These are phyloP conservation scores for Apotomis turbidana DNA, from an alignment of 2,888 invertebrate species.

Conservation along the genomic window DNA sequence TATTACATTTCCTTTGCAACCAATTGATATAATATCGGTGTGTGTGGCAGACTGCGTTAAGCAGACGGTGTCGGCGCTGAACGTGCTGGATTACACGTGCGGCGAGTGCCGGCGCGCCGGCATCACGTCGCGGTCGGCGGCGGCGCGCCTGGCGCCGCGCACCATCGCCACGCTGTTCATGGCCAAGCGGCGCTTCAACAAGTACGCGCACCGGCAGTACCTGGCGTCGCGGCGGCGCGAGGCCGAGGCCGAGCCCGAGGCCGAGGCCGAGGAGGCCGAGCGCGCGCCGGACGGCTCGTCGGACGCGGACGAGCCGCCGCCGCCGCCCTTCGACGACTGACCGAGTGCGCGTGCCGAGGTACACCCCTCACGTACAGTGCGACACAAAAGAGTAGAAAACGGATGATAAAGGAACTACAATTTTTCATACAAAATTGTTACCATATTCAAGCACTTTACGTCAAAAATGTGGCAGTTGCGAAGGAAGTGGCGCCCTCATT, in stretches of 20 bases:
- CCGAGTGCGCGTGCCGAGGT: background rate
- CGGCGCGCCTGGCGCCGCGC: slow-evolving; percentile 77
- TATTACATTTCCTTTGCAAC: too few relatives aligned
- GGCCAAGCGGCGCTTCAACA: slow-evolving; percentile 82
- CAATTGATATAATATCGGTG: background rate
- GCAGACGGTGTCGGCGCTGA: slow-evolving; percentile 66
- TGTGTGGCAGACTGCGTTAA: slow-evolving; percentile 76
- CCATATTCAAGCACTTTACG: too few relatives aligned
- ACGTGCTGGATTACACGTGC: slow-evolving; percentile 81
- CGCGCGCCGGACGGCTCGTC: slow-evolving; percentile 41
- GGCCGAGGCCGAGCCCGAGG: slow-evolving; percentile 26
- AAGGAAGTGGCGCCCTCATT: too few relatives aligned
- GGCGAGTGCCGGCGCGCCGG: slow-evolving; percentile 79
- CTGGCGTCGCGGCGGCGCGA: slow-evolving; percentile 57
- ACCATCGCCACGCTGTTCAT: slow-evolving; percentile 82
- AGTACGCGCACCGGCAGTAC: slow-evolving; percentile 81
- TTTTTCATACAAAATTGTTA: too few relatives aligned
- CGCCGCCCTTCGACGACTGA: slow-evolving; percentile 41
- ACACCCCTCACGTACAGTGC: too few relatives aligned
- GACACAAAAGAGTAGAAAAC: too few relatives aligned
- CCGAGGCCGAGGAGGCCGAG: slow-evolving; percentile 24
- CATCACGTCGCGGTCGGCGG: slow-evolving; percentile 79
- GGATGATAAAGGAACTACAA: too few relatives aligned
- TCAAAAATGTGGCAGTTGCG: too few relatives aligned
- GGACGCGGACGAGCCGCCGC: slow-evolving; percentile 43